Conservation (phyloP, 2,797 vertebrate species). For the Crenichthys baileyi region DNA sequence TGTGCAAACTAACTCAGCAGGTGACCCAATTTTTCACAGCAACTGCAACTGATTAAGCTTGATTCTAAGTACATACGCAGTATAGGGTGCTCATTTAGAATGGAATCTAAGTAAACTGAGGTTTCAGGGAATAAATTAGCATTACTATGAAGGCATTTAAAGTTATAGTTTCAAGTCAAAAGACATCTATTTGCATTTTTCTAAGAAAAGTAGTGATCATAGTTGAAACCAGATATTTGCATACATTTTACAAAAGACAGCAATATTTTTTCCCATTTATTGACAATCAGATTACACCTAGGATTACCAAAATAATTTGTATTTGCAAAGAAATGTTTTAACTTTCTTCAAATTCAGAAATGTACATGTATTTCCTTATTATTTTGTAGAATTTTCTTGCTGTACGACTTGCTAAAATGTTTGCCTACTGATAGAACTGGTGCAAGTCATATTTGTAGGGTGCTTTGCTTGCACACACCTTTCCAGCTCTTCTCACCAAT, state of each 20-base stretch:
- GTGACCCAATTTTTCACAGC: slow-evolving; percentile 54
- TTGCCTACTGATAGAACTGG: not conserved
- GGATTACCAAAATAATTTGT: not conserved
- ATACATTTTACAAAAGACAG: not conserved
- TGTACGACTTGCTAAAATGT: not conserved
- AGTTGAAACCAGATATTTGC: not conserved
- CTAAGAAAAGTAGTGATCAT: not conserved
- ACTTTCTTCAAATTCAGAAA: not conserved
- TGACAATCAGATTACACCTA: not conserved
- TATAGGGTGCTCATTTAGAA: slow-evolving; percentile 31
- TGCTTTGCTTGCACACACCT: not conserved
- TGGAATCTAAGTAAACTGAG: slow-evolving; percentile 41
- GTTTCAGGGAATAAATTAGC: slow-evolving; percentile 15
- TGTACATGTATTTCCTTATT: not conserved
- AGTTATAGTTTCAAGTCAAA: not conserved
- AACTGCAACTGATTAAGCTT: slow-evolving; percentile 27
- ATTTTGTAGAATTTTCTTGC: not conserved
- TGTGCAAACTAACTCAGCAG: slow-evolving; percentile 48
- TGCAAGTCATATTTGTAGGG: not conserved
- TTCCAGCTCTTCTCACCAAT: not conserved
- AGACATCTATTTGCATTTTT: not conserved
- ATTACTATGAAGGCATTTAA: not conserved
- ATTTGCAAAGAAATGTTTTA: not conserved
- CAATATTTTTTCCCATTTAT: not conserved
- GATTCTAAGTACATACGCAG: slow-evolving; percentile 33